Evolutionary conservation across 64 coral and sea anemone genomes (phyloP).

Genomic region (Actinia tenebrosa): DNA sequence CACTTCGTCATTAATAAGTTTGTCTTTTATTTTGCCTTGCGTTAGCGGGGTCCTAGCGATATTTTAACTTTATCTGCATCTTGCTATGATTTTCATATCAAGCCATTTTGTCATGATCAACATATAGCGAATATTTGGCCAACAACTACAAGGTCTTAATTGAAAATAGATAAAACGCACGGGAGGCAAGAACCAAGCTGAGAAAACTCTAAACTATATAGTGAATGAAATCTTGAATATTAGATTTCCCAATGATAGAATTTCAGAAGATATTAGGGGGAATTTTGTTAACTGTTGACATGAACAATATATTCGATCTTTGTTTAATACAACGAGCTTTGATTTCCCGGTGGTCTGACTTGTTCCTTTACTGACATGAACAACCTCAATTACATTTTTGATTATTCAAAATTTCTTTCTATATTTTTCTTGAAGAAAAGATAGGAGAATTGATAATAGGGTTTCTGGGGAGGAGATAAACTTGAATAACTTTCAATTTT

Average conservation of each 20-base stretch:
- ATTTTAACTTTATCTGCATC: not conserved
- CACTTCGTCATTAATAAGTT: not conserved
- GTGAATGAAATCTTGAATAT: not conserved
- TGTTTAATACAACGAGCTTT: not conserved
- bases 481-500: not conserved
- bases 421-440: not conserved
- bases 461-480: not conserved
- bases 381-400: not conserved
- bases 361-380: not conserved
- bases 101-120: not conserved
- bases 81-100: not conserved
- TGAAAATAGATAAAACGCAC: not conserved
- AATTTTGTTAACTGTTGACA: conserved; percentile 10
- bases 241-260: not conserved
- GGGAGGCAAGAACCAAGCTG: not conserved
- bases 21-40: not conserved
- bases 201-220: not conserved
- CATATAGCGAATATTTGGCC: not conserved
- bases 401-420: not conserved
- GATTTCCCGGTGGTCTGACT: not conserved
- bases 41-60: not conserved
- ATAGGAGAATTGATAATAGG: not conserved
- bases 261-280: not conserved
- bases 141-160: not conserved
- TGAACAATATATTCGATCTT: not conserved